These are phyloP conservation scores for Scaptomyza graminum DNA, from an alignment of 1,140 invertebrate genomes.

Conservation along the genomic window DNA sequence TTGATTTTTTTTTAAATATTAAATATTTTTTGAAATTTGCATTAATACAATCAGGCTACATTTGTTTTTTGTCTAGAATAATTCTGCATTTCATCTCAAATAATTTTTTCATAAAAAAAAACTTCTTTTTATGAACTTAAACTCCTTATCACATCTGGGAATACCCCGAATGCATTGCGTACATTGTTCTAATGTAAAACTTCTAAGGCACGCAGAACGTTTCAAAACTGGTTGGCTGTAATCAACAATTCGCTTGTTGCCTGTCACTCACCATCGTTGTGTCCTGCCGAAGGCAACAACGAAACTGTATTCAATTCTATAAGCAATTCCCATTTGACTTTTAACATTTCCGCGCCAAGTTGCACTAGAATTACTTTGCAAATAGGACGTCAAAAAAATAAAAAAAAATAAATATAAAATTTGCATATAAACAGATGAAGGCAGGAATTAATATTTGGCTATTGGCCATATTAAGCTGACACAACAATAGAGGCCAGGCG, in stretches of 20 bases:
- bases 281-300: conserved; percentile 46
- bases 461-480: conserved; percentile 80
- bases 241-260: conserved; percentile 39
- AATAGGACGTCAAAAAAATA: conserved; percentile 34
- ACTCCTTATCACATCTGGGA: too few species aligned
- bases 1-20: too few species aligned
- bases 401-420: conserved; percentile 31
- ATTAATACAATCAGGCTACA: too few species aligned
- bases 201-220: neutral
- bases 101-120: too few species aligned
- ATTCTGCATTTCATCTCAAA: too few species aligned
- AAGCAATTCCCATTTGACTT: conserved; percentile 36
- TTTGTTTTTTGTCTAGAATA: too few species aligned
- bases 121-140: too few species aligned
- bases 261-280: conserved; percentile 33
- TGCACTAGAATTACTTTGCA: conserved; percentile 68
- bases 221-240: conserved; percentile 15
- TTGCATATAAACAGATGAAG: conserved; percentile 66
- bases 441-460: conserved; percentile 78
- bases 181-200: conserved; percentile 12
- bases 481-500: conserved; percentile 68
- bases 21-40: too few species aligned
- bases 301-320: conserved; percentile 12
- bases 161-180: neutral
- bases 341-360: conserved; percentile 66